Evolutionary conservation across 2,888 invertebrate species (phyloP).

Genomic region (Mythimna ferrago): DNA sequence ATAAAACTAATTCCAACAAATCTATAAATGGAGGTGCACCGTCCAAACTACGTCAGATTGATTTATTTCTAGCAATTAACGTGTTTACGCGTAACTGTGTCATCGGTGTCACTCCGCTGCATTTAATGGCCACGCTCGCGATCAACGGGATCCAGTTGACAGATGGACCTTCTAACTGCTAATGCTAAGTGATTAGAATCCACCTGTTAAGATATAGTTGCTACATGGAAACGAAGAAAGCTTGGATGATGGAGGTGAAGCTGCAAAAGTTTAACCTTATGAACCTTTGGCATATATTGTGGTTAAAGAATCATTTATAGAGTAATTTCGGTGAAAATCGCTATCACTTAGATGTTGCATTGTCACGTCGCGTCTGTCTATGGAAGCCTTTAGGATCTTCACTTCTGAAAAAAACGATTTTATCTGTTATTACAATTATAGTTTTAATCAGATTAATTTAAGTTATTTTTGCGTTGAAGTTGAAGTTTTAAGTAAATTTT

Average conservation of each 20-base stretch:
- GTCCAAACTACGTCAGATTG: slow-evolving; percentile 11
- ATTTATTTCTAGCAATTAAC: slow-evolving; percentile 44
- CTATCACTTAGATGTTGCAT: neutral
- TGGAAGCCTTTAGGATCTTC: neutral
- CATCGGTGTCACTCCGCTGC: slow-evolving; percentile 36
- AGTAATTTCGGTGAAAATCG: neutral
- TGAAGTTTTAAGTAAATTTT: no score
- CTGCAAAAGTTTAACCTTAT: neutral
- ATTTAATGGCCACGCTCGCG: slow-evolving; percentile 41
- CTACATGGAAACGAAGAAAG: slow-evolving; percentile 9
- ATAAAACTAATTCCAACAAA: slow-evolving; percentile 8
- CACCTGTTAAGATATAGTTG: slow-evolving; percentile 27
- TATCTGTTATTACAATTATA: neutral
- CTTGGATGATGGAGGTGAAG: neutral
- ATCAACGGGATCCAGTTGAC: slow-evolving; percentile 39
- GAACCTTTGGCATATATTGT: neutral
- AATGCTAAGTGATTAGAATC: slow-evolving; percentile 48
- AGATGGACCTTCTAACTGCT: slow-evolving; percentile 43
- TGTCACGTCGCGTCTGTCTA: neutral
- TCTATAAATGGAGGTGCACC: slow-evolving; percentile 10
- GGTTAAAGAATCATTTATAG: neutral
- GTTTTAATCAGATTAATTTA: no score
- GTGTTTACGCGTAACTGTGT: slow-evolving; percentile 49
- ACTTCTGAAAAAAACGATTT: neutral
- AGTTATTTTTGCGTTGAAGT: no score